phyloP scores from a whole-genome alignment of 2,113 vertebrate species.

The Vanacampus margaritifer region DNA sequence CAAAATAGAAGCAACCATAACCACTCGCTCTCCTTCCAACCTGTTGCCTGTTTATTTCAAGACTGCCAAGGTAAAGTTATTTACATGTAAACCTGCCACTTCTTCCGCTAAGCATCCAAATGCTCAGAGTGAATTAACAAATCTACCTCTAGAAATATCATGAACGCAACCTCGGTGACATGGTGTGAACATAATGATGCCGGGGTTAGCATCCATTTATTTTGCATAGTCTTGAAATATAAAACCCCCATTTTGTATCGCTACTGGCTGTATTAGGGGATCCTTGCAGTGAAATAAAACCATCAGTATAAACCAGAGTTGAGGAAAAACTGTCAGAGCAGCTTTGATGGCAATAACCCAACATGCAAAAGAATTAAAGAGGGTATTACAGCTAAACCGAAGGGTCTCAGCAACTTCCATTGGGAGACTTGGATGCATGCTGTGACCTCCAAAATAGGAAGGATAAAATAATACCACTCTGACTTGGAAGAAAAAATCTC shows the following conservation, averaged over 20 bases:
- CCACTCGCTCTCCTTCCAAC: neutral
- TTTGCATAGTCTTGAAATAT: neutral
- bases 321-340: slow-evolving; percentile 43
- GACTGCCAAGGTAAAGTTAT: slow-evolving; percentile 35
- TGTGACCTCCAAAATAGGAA: slow-evolving; percentile 32
- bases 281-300: slow-evolving; percentile 38
- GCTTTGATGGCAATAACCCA: slow-evolving; percentile 52
- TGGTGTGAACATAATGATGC: neutral
- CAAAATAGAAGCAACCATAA: neutral
- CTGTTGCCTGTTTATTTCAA: slow-evolving; percentile 24
- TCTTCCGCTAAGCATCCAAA: slow-evolving; percentile 46
- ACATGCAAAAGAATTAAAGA: slow-evolving; percentile 55
- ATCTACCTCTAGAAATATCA: slow-evolving; percentile 34
- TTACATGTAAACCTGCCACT: slow-evolving; percentile 22
- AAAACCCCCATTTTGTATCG: neutral
- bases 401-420: slow-evolving; percentile 33
- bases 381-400: slow-evolving; percentile 64
- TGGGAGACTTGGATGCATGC: slow-evolving; percentile 30
- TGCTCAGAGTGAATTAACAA: slow-evolving; percentile 45
- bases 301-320: slow-evolving; percentile 40
- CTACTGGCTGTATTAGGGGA: neutral
- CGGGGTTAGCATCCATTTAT: neutral
- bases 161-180: slow-evolving; percentile 9
- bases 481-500: slow-evolving; percentile 6
- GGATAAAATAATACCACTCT: slow-evolving; percentile 6